Conservation (phyloP, 2,797 vertebrate species). For the Brotogeris chrysoptera region DNA sequence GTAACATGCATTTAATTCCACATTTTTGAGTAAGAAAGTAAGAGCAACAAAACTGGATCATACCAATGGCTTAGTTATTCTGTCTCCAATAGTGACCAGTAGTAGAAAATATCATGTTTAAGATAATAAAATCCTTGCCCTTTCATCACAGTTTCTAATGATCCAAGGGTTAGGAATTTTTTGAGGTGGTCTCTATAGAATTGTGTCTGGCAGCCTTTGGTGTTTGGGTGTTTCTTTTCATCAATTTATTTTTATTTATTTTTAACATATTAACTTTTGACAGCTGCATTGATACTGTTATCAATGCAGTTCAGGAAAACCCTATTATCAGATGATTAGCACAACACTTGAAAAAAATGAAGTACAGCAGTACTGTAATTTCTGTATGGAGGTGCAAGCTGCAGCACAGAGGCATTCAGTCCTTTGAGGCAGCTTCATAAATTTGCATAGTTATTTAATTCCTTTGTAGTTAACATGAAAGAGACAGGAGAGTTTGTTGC, state of each 20-base stretch:
- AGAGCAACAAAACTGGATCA: not conserved
- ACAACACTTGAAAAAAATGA: not conserved
- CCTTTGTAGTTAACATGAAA: slow-evolving; percentile 8
- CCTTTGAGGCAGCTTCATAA: not conserved
- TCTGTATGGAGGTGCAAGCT: not conserved
- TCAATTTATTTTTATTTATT: not conserved
- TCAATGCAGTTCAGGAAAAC: not conserved
- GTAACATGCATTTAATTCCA: not conserved
- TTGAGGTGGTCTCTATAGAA: not conserved
- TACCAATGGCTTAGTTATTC: not conserved
- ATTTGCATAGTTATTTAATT: not conserved
- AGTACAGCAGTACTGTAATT: not conserved
- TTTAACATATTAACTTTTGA: not conserved
- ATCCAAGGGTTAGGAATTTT: not conserved
- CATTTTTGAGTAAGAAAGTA: not conserved
- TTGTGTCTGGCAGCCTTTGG: not conserved
- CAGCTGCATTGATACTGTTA: not conserved
- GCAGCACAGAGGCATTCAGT: not conserved
- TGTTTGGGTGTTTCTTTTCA: rapidly evolving
- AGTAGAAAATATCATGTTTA: not conserved
- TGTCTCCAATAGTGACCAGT: not conserved
- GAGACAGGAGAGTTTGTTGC: not conserved
- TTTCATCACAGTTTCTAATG: not conserved
- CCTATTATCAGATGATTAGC: not conserved
- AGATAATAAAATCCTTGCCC: not conserved